Percentiles rank a stretch among this genome's conserved stretches.
Conservation (phyloP, 2,797 vertebrate genomes). For the Propithecus perrieri region DNA sequence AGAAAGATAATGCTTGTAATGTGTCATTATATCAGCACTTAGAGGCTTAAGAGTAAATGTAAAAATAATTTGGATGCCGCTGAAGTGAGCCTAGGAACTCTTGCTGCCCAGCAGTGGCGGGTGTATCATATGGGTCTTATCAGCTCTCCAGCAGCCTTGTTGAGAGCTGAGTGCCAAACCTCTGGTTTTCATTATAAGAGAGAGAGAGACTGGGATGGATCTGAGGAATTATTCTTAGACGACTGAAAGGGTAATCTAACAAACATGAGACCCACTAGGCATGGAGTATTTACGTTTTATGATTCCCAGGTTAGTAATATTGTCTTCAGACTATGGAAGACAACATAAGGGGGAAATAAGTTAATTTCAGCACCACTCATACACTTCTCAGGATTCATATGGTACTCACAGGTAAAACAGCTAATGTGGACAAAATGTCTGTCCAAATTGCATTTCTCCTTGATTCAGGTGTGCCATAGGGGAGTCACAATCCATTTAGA, state of each 20-base stretch:
- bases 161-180: not conserved
- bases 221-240: slow-evolving; percentile 30
- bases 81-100: not conserved
- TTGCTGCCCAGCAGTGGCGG: not conserved
- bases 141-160: not conserved
- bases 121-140: rapidly evolving
- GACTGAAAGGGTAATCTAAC: slow-evolving; percentile 46
- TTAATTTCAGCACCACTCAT: slow-evolving; percentile 35
- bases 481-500: slow-evolving; percentile 70
- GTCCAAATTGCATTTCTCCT: slow-evolving; percentile 53
- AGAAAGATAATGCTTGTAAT: not conserved
- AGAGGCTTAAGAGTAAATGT: not conserved
- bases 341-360: not conserved
- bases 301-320: slow-evolving; percentile 53
- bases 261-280: slow-evolving; percentile 49
- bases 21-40: not conserved
- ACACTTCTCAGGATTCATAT: not conserved
- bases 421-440: slow-evolving; percentile 5
- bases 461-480: slow-evolving; percentile 47
- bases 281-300: slow-evolving; percentile 39
- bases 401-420: not conserved
- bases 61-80: not conserved
- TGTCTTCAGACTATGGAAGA: slow-evolving; percentile 50
- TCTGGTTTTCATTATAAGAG: not conserved
- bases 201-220: not conserved